Evolutionary conservation across 1,140 invertebrate genomes (phyloP).

Genomic region (Parapsyche elsis): DNA sequence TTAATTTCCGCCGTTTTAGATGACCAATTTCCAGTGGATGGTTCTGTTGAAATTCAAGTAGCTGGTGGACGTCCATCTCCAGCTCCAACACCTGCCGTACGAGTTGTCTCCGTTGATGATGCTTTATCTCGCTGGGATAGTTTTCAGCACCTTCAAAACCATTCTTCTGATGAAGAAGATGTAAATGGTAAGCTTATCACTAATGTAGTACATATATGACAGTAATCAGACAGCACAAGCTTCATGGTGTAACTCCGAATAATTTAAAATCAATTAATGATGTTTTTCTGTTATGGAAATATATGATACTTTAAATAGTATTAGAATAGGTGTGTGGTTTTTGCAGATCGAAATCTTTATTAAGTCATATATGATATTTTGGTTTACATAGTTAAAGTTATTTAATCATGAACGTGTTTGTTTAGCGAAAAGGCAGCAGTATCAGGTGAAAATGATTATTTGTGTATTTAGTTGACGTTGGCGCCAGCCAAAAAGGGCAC

Average conservation of each 20-base stretch:
- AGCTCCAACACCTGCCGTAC: slow-evolving; percentile 77
- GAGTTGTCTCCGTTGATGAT: slow-evolving; percentile 74
- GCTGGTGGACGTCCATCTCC: slow-evolving; percentile 71
- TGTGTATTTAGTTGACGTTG: not conserved
- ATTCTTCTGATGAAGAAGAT: slow-evolving; percentile 29
- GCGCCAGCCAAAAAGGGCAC: slow-evolving; percentile 25
- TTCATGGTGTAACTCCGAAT: too few species aligned
- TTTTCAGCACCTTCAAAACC: slow-evolving; percentile 76
- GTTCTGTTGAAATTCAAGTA: slow-evolving; percentile 83
- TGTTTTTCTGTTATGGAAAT: not conserved
- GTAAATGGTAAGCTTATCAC: slow-evolving; percentile 26
- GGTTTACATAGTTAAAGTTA: too few species aligned
- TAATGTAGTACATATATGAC: too few species aligned
- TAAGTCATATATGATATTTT: not conserved
- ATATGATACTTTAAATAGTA: not conserved
- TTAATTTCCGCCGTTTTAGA: slow-evolving; percentile 60
- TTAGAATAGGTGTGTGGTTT: not conserved
- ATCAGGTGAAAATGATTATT: slow-evolving; percentile 28
- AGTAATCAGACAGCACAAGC: too few species aligned
- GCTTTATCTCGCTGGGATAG: slow-evolving; percentile 84
- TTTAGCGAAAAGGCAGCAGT: not conserved
- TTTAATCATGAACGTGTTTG: too few species aligned
- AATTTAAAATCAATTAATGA: not conserved
- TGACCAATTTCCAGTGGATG: slow-evolving; percentile 76
- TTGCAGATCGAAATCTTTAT: not conserved